Percentiles rank a stretch among this genome's conserved stretches.
These are phyloP conservation scores for Thripadectes ignobilis DNA, from an alignment of 2,797 vertebrate species.

Conservation along the genomic window DNA sequence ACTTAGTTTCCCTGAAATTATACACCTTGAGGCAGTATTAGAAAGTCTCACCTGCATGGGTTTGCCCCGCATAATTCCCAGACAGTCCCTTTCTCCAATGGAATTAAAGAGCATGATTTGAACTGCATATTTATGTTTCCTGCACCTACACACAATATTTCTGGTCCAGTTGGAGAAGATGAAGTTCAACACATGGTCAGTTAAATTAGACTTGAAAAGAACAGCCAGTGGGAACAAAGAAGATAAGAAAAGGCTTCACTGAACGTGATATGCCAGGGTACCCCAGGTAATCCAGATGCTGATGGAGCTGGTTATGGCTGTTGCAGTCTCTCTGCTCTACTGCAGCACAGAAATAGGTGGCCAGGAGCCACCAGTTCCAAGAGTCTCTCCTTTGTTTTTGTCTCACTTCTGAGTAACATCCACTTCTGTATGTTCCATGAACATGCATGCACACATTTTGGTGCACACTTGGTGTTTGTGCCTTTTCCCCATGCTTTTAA, in stretches of 20 bases:
- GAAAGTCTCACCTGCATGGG: background rate
- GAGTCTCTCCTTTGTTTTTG: background rate
- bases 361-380: background rate
- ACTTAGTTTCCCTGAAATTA: background rate
- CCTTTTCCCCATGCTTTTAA: background rate
- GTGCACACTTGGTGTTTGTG: background rate
- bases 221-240: background rate
- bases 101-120: background rate
- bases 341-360: background rate
- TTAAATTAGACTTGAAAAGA: background rate
- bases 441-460: background rate
- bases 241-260: background rate
- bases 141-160: background rate
- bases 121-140: background rate
- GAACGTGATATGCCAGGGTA: background rate
- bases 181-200: background rate
- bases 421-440: background rate
- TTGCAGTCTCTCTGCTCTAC: background rate
- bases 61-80: background rate
- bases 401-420: background rate
- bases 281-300: background rate
- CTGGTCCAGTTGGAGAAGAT: background rate
- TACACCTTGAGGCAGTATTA: background rate
- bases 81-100: background rate
- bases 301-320: background rate